phyloP scores from a whole-genome alignment of 2,113 vertebrate genomes.

The Salminus brasiliensis region DNA sequence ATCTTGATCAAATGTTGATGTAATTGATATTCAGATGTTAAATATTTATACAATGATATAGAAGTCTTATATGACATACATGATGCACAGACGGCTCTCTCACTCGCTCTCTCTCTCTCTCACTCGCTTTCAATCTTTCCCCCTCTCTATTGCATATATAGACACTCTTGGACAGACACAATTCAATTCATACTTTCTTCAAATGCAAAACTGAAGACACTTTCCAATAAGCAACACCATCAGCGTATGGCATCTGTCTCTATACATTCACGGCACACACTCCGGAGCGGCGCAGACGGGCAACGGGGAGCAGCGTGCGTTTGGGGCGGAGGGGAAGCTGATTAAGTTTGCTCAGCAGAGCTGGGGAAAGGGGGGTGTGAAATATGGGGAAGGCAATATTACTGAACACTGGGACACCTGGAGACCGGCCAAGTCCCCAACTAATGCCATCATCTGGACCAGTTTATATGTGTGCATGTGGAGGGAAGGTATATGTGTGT shows the following conservation, averaged over 20 bases:
- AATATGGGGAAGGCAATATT: slow-evolving; percentile 75
- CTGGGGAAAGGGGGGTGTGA: slow-evolving; percentile 69
- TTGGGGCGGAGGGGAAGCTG: slow-evolving; percentile 69
- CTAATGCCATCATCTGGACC: slow-evolving; percentile 77
- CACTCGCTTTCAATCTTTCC: neutral
- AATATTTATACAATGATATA: too few species aligned
- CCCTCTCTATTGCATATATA: neutral
- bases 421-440: slow-evolving; percentile 66
- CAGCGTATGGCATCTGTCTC: slow-evolving; percentile 26
- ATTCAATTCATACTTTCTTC: neutral
- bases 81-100: too few species aligned
- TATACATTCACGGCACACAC: slow-evolving; percentile 46
- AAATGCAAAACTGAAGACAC: slow-evolving; percentile 10
- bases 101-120: neutral
- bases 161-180: neutral
- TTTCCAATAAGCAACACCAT: slow-evolving; percentile 31
- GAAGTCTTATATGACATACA: too few species aligned
- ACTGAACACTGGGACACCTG: slow-evolving; percentile 72
- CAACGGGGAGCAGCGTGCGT: slow-evolving; percentile 6
- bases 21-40: neutral
- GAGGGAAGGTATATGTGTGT: slow-evolving; percentile 38
- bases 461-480: slow-evolving; percentile 33
- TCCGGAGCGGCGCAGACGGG: neutral
- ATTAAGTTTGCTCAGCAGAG: slow-evolving; percentile 80
- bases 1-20: neutral